Conservation (phyloP, 2,113 vertebrate genomes). For the Lophura nycthemera region DNA sequence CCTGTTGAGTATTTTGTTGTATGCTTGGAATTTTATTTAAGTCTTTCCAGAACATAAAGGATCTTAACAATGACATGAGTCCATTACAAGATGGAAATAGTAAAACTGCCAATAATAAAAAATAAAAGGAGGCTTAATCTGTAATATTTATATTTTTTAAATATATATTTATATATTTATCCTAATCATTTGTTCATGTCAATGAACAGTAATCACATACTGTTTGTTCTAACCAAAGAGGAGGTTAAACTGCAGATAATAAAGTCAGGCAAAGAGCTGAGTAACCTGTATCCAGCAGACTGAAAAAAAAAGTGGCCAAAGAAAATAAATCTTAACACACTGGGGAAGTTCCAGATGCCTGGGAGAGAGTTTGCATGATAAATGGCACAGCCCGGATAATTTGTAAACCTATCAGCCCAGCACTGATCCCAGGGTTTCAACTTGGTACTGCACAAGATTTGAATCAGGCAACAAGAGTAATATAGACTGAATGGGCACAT, state of each 20-base stretch:
- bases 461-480: not conserved
- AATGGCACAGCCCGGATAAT: not conserved
- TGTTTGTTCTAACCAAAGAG: not conserved
- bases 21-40: conserved; percentile 2
- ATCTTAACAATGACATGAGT: not conserved
- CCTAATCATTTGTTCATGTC: not conserved
- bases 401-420: not conserved
- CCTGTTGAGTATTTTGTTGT: not conserved
- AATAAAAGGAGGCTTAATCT: not conserved
- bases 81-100: not conserved
- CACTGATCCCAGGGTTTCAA: not conserved
- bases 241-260: conserved; percentile 21
- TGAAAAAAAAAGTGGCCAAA: not conserved
- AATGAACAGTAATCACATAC: not conserved
- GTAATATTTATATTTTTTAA: too few species aligned
- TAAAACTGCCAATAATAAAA: not conserved
- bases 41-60: conserved; percentile 37
- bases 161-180: too few species aligned
- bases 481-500: accelerated
- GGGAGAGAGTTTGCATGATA: not conserved
- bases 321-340: conserved; percentile 22
- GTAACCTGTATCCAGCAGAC: conserved; percentile 1
- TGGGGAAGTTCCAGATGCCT: conserved; percentile 17
- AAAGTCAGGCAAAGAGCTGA: not conserved
- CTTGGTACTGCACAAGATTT: not conserved